Percentiles rank a stretch among this genome's conserved stretches.
These are phyloP conservation scores for Megalops cyprinoides DNA, from an alignment of 2,797 vertebrate genomes.

Conservation along the genomic window DNA sequence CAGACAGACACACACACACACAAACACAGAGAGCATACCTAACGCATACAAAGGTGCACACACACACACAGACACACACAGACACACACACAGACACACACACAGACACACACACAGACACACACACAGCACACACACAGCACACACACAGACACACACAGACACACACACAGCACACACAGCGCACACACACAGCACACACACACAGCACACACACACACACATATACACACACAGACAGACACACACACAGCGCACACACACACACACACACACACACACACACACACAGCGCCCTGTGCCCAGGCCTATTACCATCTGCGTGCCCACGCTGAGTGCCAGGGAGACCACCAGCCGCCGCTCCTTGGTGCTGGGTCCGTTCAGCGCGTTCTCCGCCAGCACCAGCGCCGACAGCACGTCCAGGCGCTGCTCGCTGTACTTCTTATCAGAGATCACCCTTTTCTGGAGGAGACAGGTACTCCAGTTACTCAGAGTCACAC, in stretches of 20 bases:
- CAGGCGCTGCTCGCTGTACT: constrained; percentile 96
- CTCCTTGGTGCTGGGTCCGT: constrained; percentile 93
- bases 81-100: neutral
- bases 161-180: neutral
- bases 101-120: neutral
- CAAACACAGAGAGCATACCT: too few species aligned
- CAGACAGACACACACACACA: neutral
- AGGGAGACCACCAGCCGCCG: constrained; percentile 88
- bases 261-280: neutral
- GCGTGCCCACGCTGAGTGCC: constrained; percentile 93
- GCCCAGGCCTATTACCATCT: constrained; percentile 81
- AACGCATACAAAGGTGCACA: too few species aligned
- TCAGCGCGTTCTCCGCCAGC: constrained; percentile 91
- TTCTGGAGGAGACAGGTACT: constrained; percentile 74
- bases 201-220: neutral
- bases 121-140: neutral
- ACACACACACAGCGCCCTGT: neutral
- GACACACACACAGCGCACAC: too few species aligned
- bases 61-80: neutral
- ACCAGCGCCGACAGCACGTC: constrained; percentile 96
- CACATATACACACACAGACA: neutral
- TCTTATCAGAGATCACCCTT: constrained; percentile 97
- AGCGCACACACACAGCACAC: neutral
- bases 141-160: neutral
- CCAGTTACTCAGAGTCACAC: too few species aligned